phyloP scores from a whole-genome alignment of 2,113 vertebrate genomes.

The Elanoides forficatus region DNA sequence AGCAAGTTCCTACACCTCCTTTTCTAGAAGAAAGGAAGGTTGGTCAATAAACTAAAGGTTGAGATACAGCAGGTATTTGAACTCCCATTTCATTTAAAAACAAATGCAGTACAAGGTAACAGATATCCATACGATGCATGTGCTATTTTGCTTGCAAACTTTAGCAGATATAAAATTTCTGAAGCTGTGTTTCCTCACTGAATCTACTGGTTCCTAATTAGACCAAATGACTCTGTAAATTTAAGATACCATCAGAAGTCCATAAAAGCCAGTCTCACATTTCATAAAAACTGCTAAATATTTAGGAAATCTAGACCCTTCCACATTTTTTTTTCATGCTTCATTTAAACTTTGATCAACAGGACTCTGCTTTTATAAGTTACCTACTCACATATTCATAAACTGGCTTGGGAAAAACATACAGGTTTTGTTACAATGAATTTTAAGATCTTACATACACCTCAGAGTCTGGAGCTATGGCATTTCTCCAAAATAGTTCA shows the following conservation, averaged over 20 bases:
- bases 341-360: slow-evolving; percentile 26
- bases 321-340: not conserved
- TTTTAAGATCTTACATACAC: slow-evolving; percentile 2
- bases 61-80: slow-evolving; percentile 7
- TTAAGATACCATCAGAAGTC: not conserved
- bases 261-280: not conserved
- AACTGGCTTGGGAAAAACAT: slow-evolving; percentile 22
- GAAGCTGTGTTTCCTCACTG: slow-evolving; percentile 42
- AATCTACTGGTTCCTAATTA: not conserved
- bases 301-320: not conserved
- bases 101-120: slow-evolving; percentile 30
- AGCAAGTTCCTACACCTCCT: slow-evolving; percentile 1
- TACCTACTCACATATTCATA: slow-evolving; percentile 15
- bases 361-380: slow-evolving; percentile 18
- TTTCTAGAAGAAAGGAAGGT: slow-evolving; percentile 2
- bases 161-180: slow-evolving; percentile 39
- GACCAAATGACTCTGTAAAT: not conserved
- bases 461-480: slow-evolving; percentile 44
- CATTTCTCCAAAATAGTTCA: slow-evolving; percentile 53
- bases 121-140: not conserved
- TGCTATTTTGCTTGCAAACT: slow-evolving; percentile 45
- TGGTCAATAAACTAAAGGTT: slow-evolving; percentile 10
- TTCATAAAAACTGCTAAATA: not conserved
- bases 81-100: slow-evolving; percentile 44
- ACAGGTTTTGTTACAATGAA: slow-evolving; percentile 18